Evolutionary conservation across 1,140 invertebrate species (phyloP).

Genomic region (Heliconius congener): DNA sequence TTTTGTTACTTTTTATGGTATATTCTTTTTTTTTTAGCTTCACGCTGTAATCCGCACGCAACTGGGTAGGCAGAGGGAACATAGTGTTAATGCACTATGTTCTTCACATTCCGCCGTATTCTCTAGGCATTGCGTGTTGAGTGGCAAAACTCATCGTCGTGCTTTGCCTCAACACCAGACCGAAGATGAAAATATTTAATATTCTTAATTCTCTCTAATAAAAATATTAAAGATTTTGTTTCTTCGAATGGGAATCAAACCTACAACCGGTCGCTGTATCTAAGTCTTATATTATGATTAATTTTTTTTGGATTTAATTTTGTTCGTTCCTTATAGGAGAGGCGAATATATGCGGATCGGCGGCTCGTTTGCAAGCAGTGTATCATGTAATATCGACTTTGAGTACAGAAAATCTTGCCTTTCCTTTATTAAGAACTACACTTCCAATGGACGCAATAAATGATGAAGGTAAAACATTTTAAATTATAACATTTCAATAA

Average conservation of each 20-base stretch:
- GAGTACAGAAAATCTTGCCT: conserved; percentile 29
- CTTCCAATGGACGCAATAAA: conserved; percentile 52
- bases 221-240: too few species aligned
- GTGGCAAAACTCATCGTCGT: too few species aligned
- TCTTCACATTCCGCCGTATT: too few species aligned
- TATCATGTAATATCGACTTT: conserved; percentile 46
- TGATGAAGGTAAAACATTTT: conserved; percentile 52
- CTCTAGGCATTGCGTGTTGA: too few species aligned
- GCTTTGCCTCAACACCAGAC: too few species aligned
- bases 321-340: conserved; percentile 45
- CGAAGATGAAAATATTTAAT: too few species aligned
- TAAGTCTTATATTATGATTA: neutral
- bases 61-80: too few species aligned
- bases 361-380: conserved; percentile 54
- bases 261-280: too few species aligned
- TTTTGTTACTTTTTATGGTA: conserved; percentile 9
- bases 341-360: conserved; percentile 56
- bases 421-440: conserved; percentile 43
- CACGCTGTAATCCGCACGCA: too few species aligned
- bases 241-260: too few species aligned
- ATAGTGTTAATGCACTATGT: too few species aligned
- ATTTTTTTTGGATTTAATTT: neutral
- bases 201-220: too few species aligned
- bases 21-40: neutral
- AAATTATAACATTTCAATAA: neutral